These are phyloP conservation scores for Enteromius paludinosus DNA, from an alignment of 2,797 vertebrate genomes.

Conservation along the genomic window DNA sequence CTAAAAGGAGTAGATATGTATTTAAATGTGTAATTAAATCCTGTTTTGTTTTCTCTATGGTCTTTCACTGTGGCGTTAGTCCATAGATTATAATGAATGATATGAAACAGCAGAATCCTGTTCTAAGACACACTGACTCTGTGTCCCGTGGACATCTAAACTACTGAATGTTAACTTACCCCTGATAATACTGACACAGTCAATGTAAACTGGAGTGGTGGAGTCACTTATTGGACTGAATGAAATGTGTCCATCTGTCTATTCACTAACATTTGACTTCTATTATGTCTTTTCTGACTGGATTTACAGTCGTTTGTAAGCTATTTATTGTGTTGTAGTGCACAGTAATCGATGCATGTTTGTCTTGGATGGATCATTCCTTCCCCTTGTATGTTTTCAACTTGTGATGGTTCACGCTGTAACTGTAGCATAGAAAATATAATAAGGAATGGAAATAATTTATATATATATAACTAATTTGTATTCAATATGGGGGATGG, in stretches of 20 bases:
- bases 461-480: slow-evolving; percentile 73
- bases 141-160: slow-evolving; percentile 83
- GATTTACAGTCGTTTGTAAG: slow-evolving; percentile 74
- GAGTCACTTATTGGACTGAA: slow-evolving; percentile 33
- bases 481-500: slow-evolving; percentile 73
- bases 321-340: slow-evolving; percentile 64
- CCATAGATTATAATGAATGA: slow-evolving; percentile 51
- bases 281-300: slow-evolving; percentile 68
- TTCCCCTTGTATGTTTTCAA: slow-evolving; percentile 48
- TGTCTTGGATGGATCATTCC: slow-evolving; percentile 63
- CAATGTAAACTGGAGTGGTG: slow-evolving; percentile 22
- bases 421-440: slow-evolving; percentile 70
- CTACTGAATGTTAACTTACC: slow-evolving; percentile 71
- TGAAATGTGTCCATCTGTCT: slow-evolving; percentile 34
- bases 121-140: slow-evolving; percentile 77
- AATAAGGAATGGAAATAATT: slow-evolving; percentile 72
- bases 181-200: slow-evolving; percentile 28
- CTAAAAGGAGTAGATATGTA: neutral
- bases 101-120: slow-evolving; percentile 66
- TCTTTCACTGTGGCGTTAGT: slow-evolving; percentile 36
- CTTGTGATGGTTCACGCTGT: slow-evolving; percentile 68
- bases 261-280: slow-evolving; percentile 28
- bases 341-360: slow-evolving; percentile 65
- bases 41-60: slow-evolving; percentile 1
- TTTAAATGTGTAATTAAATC: neutral